Base-by-base conservation (phyloP, 2,888 invertebrate genomes). In the Tupiocoris notatus region DNA sequence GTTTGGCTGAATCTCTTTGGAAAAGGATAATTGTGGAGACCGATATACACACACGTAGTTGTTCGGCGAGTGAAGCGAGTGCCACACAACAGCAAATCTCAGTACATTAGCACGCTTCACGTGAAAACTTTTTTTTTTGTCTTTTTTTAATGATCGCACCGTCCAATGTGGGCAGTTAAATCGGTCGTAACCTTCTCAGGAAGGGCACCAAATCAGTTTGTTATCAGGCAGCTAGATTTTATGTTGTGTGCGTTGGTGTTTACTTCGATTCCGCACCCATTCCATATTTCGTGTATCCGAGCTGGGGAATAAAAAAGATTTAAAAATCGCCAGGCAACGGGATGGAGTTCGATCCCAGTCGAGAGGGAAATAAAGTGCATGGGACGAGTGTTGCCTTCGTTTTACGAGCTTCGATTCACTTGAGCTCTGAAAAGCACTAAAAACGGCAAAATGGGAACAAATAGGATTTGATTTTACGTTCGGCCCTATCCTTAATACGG, bases 381-480 rank as follows among this genome's bases (percentile, higher is more conserved):
- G 3, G 39, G 12, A 39, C 39, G 39, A 39, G 39, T 39, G 39
- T 39, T 39, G 39, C 39, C 39, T 39, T 18, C 66, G 66, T 66
- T 66, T 66, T 66, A 66, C 66, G 66, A 66, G 9, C 16, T 66
- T 66, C 66, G 25, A 6, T 24, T 39, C 65, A 12, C 65, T 65
- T 23, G 23, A 9, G 7, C 39, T 1, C 20, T 18, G 9, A n/a
- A 17, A 66, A 66, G 66, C 54, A 66, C 66, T 66, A 39, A 54
- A 66, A 66, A 66, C 18, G 66, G 66, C 54, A 66, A 66, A 66
- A 66, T 66, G 66, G 66, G 39, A 39, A 54, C 66, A 66, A 66
- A 66, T 66, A 66, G 66, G 66, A 66, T 66, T 66, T 66, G 24
- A 66, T 66, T 66, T 20, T 39, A 54, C 39, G 66, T 39, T 66